Conservation (phyloP, 2,888 invertebrate species). For the Diogma glabrata region DNA sequence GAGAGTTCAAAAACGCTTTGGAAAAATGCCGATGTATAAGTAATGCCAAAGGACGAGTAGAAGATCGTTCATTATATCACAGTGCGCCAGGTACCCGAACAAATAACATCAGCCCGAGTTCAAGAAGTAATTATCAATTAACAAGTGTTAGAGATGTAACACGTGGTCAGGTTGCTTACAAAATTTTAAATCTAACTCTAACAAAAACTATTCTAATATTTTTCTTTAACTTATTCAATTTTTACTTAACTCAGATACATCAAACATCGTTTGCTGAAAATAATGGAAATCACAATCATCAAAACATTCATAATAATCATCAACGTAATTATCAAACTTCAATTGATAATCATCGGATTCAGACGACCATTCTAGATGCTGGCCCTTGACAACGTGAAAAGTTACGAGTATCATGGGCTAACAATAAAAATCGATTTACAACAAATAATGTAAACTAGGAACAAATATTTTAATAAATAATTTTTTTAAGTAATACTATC, state of each 20-base stretch:
- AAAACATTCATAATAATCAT: not conserved
- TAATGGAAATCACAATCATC: constrained; percentile 15
- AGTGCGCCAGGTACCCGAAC: constrained; percentile 22
- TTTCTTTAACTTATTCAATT: not conserved
- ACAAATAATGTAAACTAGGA: too few species aligned
- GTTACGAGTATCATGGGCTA: constrained; percentile 19
- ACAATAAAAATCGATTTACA: too few species aligned
- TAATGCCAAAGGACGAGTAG: constrained; percentile 19
- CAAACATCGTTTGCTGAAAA: constrained; percentile 24
- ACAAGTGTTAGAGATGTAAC: constrained; percentile 24
- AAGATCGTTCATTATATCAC: constrained; percentile 22
- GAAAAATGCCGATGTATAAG: constrained; percentile 44
- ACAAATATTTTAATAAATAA: too few species aligned
- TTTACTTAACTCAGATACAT: constrained; percentile 20
- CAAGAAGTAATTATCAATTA: constrained; percentile 24
- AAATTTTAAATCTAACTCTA: too few species aligned
- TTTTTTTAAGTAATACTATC: too few species aligned
- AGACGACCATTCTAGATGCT: constrained; percentile 14
- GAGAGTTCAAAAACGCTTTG: constrained; percentile 58
- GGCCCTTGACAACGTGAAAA: constrained; percentile 19
- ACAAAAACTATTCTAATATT: not conserved
- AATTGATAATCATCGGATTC: constrained; percentile 4
- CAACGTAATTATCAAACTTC: not conserved
- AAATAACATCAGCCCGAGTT: constrained; percentile 23
- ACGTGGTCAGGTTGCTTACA: constrained; percentile 20